These are phyloP conservation scores for Enteromius unitaeniatus DNA, from an alignment of 2,797 vertebrate genomes.

Conservation along the genomic window DNA sequence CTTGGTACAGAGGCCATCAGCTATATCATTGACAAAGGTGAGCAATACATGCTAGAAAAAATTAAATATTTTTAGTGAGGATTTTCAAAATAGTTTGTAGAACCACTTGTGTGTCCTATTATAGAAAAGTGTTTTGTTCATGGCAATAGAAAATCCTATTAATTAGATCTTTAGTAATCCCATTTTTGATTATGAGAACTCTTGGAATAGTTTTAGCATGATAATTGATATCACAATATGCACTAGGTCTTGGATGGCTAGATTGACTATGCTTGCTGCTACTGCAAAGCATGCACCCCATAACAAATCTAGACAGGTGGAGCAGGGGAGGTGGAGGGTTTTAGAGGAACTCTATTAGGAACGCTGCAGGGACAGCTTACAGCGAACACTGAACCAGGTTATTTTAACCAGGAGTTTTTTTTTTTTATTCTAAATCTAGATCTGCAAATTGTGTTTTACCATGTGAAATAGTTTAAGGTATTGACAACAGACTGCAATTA, in stretches of 20 bases:
- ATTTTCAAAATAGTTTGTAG: background rate
- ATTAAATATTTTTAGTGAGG: background rate
- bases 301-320: background rate
- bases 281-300: background rate
- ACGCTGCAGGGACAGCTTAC: background rate
- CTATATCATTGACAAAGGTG: conserved; percentile 91
- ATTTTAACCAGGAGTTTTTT: too few relatives aligned
- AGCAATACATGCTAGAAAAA: conserved; percentile 8
- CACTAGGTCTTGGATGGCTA: background rate
- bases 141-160: background rate
- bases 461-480: too few relatives aligned
- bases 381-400: background rate
- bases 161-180: background rate
- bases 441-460: too few relatives aligned
- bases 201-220: conserved; percentile 1
- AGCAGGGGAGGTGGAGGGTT: background rate
- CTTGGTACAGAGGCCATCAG: conserved; percentile 89
- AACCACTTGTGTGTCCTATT: background rate
- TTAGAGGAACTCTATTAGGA: background rate
- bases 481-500: too few relatives aligned
- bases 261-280: background rate
- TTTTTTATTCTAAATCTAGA: too few relatives aligned
- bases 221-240: background rate
- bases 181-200: background rate
- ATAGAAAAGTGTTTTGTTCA: background rate